Base-by-base conservation (phyloP, 1,140 invertebrate genomes). In the Drosophila tropicalis region DNA sequence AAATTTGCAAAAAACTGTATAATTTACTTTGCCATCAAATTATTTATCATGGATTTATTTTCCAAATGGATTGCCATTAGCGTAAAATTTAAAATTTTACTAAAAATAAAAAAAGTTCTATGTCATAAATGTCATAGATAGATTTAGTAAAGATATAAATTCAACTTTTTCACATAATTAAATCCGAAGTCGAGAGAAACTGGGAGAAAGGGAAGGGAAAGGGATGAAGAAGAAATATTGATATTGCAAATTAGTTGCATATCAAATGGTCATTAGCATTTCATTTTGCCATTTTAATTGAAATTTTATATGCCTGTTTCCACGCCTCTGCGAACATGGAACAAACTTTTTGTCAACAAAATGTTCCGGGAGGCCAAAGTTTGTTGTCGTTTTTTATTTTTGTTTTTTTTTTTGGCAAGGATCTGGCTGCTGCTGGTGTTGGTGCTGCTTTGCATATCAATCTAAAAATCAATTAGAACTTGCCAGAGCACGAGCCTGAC, bases 381-480 rank as follows among this genome's bases (percentile, higher is more conserved):
- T 62, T 44, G 40, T 41, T 44, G 41, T 44, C 17, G n/a, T 44
- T 44, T 13, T 29, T 29, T 29, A 6, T 51, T 5, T 29, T 29
- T 29, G 3, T 17, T 17, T 19, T 4, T 19, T 51, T 51, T 51
- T 51, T 51, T 51, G 44, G 17, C 19, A 12, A 51, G 44, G 44
- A 51, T 22, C 17, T 47, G 40, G 44, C 44, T 36, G 34, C 44
- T 51, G 58, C 55, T 36, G 25, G 13, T n/a, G 4, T 29, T 34
- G n/a, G 34, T 12, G 68, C 76, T 72, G 74, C 60, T 78, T 78
- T 78, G 76, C 76, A 78, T 78, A 78, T 78, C 76, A 78, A 78
- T 78, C 74, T 78, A 65, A 78, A 78, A 78, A 78, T 78, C 76
- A 78, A 78, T 78, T 78, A 78, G 76, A 78, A 78, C 62, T 78